A percentile compares a stretch with the other conserved stretches of the same genome.
Conservation (phyloP, 2,797 vertebrate genomes). For the Pelochelys cantorii region DNA sequence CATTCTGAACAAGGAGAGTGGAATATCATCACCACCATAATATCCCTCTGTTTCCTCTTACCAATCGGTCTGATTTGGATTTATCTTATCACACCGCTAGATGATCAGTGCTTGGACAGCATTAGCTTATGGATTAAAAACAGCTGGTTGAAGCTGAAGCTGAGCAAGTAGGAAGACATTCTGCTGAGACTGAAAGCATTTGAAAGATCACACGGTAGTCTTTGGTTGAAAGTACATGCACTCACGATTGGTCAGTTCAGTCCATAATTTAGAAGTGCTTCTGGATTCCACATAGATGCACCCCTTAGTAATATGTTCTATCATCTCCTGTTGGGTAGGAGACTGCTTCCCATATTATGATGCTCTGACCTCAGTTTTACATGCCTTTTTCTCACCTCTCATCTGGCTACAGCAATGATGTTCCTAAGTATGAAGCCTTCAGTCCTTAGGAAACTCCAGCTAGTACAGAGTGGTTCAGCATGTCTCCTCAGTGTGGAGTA, state of each 20-base stretch:
- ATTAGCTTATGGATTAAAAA: not conserved
- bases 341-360: not conserved
- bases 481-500: not conserved
- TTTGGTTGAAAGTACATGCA: not conserved
- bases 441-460: not conserved
- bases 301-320: not conserved
- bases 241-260: not conserved
- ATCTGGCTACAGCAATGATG: not conserved
- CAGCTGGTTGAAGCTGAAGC: not conserved
- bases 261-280: not conserved
- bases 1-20: not conserved
- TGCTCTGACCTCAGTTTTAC: not conserved
- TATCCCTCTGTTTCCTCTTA: slow-evolving; percentile 54
- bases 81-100: not conserved
- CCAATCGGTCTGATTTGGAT: slow-evolving; percentile 36
- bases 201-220: not conserved
- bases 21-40: not conserved
- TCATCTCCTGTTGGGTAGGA: not conserved
- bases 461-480: not conserved
- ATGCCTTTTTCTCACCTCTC: not conserved
- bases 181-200: not conserved
- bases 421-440: not conserved
- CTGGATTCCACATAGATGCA: not conserved
- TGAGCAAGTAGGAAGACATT: not conserved
- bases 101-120: not conserved